These are phyloP conservation scores for Eublepharis macularius DNA, from an alignment of 2,113 vertebrate species.

Conservation along the genomic window DNA sequence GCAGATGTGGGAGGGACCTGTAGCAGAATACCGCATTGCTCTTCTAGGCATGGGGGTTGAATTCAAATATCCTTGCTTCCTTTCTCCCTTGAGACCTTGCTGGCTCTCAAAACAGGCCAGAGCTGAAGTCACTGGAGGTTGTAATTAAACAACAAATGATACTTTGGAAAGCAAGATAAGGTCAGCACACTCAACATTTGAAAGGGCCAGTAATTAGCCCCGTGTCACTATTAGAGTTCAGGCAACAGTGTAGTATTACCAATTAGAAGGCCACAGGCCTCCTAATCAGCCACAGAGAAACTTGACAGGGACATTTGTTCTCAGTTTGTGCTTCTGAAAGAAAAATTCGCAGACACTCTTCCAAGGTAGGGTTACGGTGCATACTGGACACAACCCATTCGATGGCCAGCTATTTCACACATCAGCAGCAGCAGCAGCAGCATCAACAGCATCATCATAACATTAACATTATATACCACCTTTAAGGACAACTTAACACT, in stretches of 20 bases:
- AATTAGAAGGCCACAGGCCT: conserved; percentile 8
- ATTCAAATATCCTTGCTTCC: background rate
- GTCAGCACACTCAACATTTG: conserved; percentile 7
- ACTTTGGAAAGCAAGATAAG: conserved; percentile 13
- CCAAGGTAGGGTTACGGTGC: background rate
- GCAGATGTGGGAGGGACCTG: no score
- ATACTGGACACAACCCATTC: background rate
- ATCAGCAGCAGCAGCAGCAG: no score
- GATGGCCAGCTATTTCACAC: no score
- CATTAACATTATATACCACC: no score
- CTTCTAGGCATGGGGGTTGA: background rate
- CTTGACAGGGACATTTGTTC: conserved; percentile 4
- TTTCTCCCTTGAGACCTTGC: conserved; percentile 2
- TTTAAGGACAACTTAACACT: no score
- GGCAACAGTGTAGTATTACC: background rate
- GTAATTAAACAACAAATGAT: conserved; percentile 36
- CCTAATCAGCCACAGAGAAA: conserved; percentile 4
- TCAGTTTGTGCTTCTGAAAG: background rate
- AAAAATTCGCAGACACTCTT: background rate
- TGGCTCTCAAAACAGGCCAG: background rate
- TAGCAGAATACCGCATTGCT: background rate
- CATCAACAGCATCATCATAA: no score
- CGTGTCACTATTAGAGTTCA: background rate
- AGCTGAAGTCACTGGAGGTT: background rate
- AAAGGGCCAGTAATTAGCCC: conserved; percentile 23